Base-by-base conservation (phyloP, 2,113 vertebrate genomes). In the Oryzias woworae region DNA sequence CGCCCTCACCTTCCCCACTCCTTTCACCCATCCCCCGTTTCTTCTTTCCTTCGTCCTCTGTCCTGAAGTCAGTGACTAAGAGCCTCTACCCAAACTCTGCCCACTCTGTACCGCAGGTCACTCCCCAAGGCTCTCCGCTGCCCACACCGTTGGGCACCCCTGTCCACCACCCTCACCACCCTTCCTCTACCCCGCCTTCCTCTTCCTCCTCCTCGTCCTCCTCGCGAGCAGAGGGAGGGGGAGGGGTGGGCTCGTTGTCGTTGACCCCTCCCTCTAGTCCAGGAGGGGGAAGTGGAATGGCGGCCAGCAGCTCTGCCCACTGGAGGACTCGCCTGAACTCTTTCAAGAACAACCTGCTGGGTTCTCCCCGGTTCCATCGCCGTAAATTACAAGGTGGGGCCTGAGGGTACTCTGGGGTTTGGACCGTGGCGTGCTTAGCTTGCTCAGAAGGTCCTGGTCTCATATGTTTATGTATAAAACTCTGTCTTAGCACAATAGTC, bases 281-380 rank as follows among this genome's bases (percentile, higher is more conserved):
- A 0, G 95, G 95, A 14, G 94, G 93, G 49, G 93, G 94, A 4
- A 91, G 94, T 12, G 92, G 94, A 73, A 93, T 95, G 65, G 94
- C 93, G 1, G 89, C 91, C 64, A 92, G 92, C 72, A 92, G 92
- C 83, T 92, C 91, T 0, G 91, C 92, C 61, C 92, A 92, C 81
- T 97, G 95, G 95, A 94, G 94, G 88, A 95, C 93, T 63, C 94
- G 95, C 26, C 93, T 96, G 83, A 97, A 95, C 85, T 97, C 95
- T 46, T 94, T 96, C 85, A 96, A 95, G 85, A 97, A 96, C 89
- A 96, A 95, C 85, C 92, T 97, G 76, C 87, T 97, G 75, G 95
- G 95, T 26, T 97, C 95, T 0, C 95, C 95, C 0, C 94, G 95
- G 22, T 96, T 97, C 88, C 95, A 96, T 76, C 94, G 95, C 18